phyloP scores from a whole-genome alignment of 2,113 vertebrate species.

The Pantherophis guttatus region DNA sequence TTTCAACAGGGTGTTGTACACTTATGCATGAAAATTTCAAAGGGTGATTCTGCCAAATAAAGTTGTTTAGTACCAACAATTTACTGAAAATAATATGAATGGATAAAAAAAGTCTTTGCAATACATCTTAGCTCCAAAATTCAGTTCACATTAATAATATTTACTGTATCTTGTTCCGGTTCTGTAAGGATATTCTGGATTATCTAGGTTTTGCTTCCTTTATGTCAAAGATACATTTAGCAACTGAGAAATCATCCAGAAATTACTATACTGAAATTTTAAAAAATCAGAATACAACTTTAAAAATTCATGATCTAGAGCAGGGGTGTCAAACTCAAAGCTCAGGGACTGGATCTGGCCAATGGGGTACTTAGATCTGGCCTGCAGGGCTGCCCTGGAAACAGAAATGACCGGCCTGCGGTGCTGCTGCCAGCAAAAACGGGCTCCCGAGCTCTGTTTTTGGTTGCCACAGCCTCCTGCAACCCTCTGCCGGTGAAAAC shows the following conservation, averaged over 20 bases:
- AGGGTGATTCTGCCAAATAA: background rate
- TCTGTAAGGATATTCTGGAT: background rate
- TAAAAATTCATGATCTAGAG: background rate
- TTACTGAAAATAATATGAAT: background rate
- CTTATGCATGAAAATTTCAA: background rate
- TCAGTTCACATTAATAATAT: background rate
- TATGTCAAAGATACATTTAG: background rate
- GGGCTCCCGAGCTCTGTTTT: too few species aligned
- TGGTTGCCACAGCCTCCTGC: too few species aligned
- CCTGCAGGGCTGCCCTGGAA: too few species aligned
- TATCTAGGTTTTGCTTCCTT: background rate
- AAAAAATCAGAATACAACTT: background rate
- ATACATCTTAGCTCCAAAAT: background rate
- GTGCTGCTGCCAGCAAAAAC: too few species aligned
- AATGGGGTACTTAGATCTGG: too few species aligned
- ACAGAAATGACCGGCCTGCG: too few species aligned
- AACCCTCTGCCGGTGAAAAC: too few species aligned
- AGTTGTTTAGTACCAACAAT: background rate
- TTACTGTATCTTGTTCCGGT: background rate
- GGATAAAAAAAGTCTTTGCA: background rate
- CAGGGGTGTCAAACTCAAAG: too few species aligned
- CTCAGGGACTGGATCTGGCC: too few species aligned
- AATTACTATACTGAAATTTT: background rate
- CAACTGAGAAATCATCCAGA: background rate
- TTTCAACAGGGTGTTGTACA: background rate